These are phyloP conservation scores for Drosophila niveifrons DNA, from an alignment of 2,888 invertebrate genomes.

Conservation along the genomic window DNA sequence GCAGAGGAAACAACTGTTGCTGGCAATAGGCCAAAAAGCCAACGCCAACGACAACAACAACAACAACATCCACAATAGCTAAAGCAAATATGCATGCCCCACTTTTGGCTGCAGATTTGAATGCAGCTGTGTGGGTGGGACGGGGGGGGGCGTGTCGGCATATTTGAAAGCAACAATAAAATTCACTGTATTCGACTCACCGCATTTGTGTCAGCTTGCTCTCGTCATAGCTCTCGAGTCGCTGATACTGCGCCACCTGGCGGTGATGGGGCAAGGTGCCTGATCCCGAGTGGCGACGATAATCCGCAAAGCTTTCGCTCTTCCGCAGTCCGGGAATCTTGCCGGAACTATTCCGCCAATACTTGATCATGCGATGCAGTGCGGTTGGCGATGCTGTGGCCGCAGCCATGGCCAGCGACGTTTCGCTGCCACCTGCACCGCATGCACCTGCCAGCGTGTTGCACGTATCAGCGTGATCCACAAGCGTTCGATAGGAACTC, in stretches of 20 bases:
- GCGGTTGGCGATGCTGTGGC: conserved; percentile 53
- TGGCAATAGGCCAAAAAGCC: conserved; percentile 52
- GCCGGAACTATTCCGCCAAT: conserved; percentile 80
- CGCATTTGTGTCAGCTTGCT: conserved; percentile 70
- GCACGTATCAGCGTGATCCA: conserved; percentile 42
- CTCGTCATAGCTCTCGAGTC: conserved; percentile 81
- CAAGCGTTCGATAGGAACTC: conserved; percentile 73
- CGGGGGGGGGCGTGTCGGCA: conserved; percentile 12
- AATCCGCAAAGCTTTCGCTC: conserved; percentile 80
- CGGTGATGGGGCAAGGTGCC: conserved; percentile 39
- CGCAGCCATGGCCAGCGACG: conserved; percentile 14
- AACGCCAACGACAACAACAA: conserved; percentile 7
- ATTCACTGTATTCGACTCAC: conserved; percentile 62
- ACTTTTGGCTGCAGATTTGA: conserved; percentile 25
- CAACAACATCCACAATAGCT: conserved; percentile 6
- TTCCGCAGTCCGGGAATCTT: conserved; percentile 70
- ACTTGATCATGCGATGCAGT: conserved; percentile 78
- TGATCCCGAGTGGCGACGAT: conserved; percentile 66
- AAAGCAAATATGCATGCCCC: conserved; percentile 49
- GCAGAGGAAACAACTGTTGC: conserved; percentile 48
- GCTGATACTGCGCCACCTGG: conserved; percentile 72
- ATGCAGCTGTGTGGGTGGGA: conserved; percentile 31
- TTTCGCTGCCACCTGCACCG: conserved; percentile 16
- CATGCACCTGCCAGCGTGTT: too few species aligned
- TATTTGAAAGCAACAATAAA: conserved; percentile 51